phyloP scores from a whole-genome alignment of 2,113 vertebrate species.

The Guaruba guarouba region DNA sequence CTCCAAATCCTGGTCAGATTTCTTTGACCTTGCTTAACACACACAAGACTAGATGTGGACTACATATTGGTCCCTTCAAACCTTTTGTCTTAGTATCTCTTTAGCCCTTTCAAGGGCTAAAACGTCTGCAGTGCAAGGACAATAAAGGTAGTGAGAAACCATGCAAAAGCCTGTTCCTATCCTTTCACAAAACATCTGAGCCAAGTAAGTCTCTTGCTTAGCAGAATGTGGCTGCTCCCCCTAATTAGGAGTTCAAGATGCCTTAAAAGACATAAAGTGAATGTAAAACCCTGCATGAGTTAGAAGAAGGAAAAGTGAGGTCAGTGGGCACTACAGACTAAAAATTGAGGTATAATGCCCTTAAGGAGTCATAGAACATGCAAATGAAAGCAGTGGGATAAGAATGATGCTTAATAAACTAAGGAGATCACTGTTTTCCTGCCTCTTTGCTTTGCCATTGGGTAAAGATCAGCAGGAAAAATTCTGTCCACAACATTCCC shows the following conservation, averaged over 20 bases:
- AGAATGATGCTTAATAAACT: not conserved
- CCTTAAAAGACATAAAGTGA: not conserved
- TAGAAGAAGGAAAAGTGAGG: not conserved
- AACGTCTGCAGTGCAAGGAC: not conserved
- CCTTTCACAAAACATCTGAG: not conserved
- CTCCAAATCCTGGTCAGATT: not conserved
- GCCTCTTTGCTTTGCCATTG: not conserved
- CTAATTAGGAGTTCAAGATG: not conserved
- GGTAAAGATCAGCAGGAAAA: not conserved
- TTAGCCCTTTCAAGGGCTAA: not conserved
- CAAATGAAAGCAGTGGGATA: not conserved
- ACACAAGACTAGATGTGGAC: not conserved
- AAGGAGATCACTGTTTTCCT: not conserved
- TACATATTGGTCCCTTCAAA: not conserved
- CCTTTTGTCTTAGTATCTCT: not conserved
- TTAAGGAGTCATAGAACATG: not conserved
- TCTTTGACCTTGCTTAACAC: not conserved
- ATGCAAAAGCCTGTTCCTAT: not conserved
- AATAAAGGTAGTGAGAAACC: not conserved
- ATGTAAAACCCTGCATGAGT: not conserved
- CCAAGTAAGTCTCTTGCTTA: not conserved
- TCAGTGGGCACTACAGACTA: not conserved
- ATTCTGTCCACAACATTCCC: not conserved
- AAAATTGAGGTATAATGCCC: not conserved
- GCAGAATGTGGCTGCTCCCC: not conserved